Percentiles rank a stretch among this genome's conserved stretches.
phyloP scores from a whole-genome alignment of 1,140 invertebrate genomes.

The Holcopasites calliopsidis region DNA sequence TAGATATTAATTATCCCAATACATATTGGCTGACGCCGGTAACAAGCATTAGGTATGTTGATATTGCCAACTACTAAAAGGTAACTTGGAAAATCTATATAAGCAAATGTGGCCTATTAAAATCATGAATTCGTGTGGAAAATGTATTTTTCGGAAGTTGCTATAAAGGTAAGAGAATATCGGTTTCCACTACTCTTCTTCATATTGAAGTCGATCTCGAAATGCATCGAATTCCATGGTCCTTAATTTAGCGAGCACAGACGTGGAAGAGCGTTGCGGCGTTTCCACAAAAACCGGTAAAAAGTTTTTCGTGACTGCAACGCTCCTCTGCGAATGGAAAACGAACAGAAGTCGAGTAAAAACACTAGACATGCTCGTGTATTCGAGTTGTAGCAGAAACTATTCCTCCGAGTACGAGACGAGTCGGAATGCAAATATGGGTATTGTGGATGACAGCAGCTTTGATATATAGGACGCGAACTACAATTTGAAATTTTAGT shows the following conservation, averaged over 20 bases:
- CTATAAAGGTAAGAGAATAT: too few relatives aligned
- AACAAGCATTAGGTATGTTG: too few relatives aligned
- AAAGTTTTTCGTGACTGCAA: background rate
- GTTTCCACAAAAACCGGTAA: background rate
- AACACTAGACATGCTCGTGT: background rate
- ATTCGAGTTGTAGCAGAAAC: background rate
- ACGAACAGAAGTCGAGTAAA: background rate
- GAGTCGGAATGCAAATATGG: background rate
- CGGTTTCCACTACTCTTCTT: too few relatives aligned
- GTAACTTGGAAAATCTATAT: too few relatives aligned
- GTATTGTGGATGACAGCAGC: background rate
- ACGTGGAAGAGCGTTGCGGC: constrained; percentile 20
- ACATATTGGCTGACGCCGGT: too few relatives aligned
- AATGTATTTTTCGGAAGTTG: too few relatives aligned
- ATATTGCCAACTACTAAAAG: too few relatives aligned
- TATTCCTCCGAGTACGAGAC: background rate
- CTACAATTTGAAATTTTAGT: background rate
- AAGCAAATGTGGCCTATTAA: too few relatives aligned
- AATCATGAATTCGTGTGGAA: too few relatives aligned
- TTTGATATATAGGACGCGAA: background rate
- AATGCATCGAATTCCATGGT: too few relatives aligned
- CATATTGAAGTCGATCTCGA: too few relatives aligned
- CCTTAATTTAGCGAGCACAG: constrained; percentile 30
- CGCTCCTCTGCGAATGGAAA: background rate
- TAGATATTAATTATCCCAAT: too few relatives aligned